Base-by-base conservation (phyloP, 2,888 invertebrate genomes). In the Limnephilus marmoratus region DNA sequence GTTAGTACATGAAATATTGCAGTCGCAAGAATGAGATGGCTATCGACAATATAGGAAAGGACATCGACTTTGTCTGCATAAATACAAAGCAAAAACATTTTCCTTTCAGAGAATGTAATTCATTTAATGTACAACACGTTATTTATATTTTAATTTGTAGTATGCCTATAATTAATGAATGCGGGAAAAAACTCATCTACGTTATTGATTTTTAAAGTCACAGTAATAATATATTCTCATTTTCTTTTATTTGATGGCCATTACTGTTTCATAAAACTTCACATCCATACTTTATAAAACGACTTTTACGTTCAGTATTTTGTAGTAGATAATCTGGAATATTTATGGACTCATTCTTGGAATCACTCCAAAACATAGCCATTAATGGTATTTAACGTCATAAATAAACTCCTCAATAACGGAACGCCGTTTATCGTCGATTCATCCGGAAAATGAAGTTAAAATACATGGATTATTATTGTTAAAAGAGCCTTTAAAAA, bases 341-440 rank as follows among this genome's bases (percentile, higher is more conserved):
- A 87, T 87, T 87, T 87, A 87, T 53, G 68, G 34, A 7, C 34
- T 37, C 53, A 31, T 68, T 87, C 87, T 87, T 87, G 87, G 87
- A 87, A 87, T 87, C 29, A 87, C 87, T 87, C 87, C 87, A 87
- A 87, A 87, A 87, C 68, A 87, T 24, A 87, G 34, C 68, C 87
- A 87, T 87, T 87, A 68, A 34, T 87, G 87, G 68, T 68, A 87
- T 87, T 87, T 87, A 87, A 53, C 87, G 53, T 87, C 86, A 53
- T 53, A 49, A 87, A 87, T 87, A 87, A 87, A 87, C 49, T 53
- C 24, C 31, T 68, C 53, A 29, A 87, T 53, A 53, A 68, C 49
- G 53, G 87, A 68, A 34, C 87, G 24, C 82, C 82, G 13, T 34
- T 82, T 82, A 82, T 34, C 31, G 82, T 15, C 31, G 18, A 82